Conservation (phyloP, 2,888 invertebrate genomes). For the Eurytoma adleriae region DNA sequence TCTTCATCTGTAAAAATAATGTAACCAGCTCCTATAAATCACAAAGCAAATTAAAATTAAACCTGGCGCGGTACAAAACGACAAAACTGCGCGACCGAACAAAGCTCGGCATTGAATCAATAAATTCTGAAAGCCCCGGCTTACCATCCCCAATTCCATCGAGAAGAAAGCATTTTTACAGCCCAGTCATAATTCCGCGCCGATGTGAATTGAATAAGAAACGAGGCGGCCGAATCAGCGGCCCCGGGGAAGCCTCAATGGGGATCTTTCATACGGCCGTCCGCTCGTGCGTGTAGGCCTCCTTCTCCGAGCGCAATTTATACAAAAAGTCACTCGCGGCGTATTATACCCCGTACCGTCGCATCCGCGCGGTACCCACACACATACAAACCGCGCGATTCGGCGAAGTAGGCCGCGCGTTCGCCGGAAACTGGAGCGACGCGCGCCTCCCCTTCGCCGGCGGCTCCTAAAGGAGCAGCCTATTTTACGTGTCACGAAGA, state of each 20-base stretch:
- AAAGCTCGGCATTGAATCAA: not conserved
- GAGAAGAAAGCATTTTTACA: too few relatives aligned
- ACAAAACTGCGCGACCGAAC: too few relatives aligned
- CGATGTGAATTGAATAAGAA: too few relatives aligned
- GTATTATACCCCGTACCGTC: not conserved
- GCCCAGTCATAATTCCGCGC: too few relatives aligned
- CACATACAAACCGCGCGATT: not conserved
- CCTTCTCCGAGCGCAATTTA: not conserved
- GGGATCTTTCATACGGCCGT: constrained; percentile 1
- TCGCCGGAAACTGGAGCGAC: constrained; percentile 34
- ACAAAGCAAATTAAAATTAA: too few relatives aligned
- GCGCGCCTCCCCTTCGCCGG: not conserved
- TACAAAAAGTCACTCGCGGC: not conserved
- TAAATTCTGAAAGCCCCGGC: not conserved
- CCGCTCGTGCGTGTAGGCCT: not conserved
- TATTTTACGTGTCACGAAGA: too few relatives aligned
- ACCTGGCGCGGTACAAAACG: too few relatives aligned
- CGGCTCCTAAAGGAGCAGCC: too few relatives aligned
- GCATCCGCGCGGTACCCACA: not conserved
- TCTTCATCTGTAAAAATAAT: too few relatives aligned
- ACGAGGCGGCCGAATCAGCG: too few relatives aligned
- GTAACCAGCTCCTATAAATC: too few relatives aligned
- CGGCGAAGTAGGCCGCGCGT: constrained; percentile 16
- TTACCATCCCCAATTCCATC: too few relatives aligned
- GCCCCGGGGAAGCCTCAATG: constrained; percentile 8